Evolutionary conservation across 1,140 invertebrate genomes (phyloP).

Genomic region (Epicauta chinensis): DNA sequence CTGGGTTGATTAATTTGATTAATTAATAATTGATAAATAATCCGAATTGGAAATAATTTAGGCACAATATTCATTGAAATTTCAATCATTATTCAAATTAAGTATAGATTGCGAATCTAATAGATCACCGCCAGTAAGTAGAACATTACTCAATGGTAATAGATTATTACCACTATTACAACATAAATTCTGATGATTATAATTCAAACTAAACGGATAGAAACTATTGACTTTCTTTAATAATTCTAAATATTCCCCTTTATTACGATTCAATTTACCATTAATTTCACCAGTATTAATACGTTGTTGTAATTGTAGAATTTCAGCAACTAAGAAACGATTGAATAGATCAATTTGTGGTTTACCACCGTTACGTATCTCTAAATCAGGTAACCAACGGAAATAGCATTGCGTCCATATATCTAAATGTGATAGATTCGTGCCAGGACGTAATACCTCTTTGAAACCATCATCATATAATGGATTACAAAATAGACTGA

Average conservation of each 20-base stretch:
- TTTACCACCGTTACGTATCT: constrained; percentile 70
- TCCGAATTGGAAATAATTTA: too few species aligned
- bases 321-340: constrained; percentile 50
- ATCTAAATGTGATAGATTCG: constrained; percentile 54
- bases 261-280: constrained; percentile 29
- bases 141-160: constrained; percentile 28
- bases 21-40: too few species aligned
- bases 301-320: constrained; percentile 47
- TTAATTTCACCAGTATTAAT: constrained; percentile 34
- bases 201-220: constrained; percentile 45
- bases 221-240: constrained; percentile 45
- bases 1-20: too few species aligned
- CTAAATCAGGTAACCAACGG: constrained; percentile 76
- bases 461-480: constrained; percentile 50
- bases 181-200: constrained; percentile 3
- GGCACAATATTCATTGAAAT: too few species aligned
- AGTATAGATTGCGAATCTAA: constrained; percentile 41
- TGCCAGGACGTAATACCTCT: constrained; percentile 46
- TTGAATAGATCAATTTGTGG: constrained; percentile 59
- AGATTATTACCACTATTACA: constrained; percentile 11
- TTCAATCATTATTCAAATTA: constrained; percentile 37
- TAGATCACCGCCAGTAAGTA: constrained; percentile 33
- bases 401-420: constrained; percentile 89
- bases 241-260: constrained; percentile 35
- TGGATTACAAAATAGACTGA: constrained; percentile 72